Conservation (phyloP, 1,140 invertebrate species). For the Ridgeia piscesae region DNA sequence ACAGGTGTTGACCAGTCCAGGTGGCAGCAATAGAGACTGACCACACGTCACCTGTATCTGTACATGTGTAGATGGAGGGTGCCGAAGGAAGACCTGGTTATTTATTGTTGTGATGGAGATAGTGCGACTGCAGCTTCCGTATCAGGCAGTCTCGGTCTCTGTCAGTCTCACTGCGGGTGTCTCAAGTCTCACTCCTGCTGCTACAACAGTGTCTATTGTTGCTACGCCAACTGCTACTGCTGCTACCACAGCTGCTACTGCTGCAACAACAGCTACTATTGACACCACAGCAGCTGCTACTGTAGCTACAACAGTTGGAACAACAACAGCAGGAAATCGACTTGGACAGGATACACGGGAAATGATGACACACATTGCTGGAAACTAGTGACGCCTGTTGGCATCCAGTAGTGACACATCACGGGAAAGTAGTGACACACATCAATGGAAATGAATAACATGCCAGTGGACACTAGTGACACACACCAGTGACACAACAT, state of each 20-base stretch:
- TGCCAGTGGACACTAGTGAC: not conserved
- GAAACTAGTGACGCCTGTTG: not conserved
- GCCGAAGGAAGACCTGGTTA: not conserved
- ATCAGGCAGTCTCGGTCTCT: not conserved
- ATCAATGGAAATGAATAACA: not conserved
- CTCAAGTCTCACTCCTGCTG: not conserved
- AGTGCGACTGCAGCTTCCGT: not conserved
- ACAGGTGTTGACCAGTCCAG: not conserved
- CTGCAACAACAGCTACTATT: not conserved
- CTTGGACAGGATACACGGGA: not conserved
- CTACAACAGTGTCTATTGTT: not conserved
- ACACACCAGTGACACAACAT: not conserved
- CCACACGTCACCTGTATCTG: not conserved
- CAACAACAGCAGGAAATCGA: not conserved
- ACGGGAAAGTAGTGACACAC: not conserved
- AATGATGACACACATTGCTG: not conserved
- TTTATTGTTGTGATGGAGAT: slow-evolving; percentile 1
- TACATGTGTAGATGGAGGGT: not conserved
- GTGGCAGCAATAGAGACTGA: not conserved
- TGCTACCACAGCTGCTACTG: not conserved
- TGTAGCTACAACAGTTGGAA: not conserved
- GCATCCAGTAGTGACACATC: not conserved
- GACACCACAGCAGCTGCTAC: no score
- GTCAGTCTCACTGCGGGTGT: not conserved
- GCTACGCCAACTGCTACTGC: not conserved